Base-by-base conservation (phyloP, 2,888 invertebrate species). In the Pyrocoelia pectoralis region DNA sequence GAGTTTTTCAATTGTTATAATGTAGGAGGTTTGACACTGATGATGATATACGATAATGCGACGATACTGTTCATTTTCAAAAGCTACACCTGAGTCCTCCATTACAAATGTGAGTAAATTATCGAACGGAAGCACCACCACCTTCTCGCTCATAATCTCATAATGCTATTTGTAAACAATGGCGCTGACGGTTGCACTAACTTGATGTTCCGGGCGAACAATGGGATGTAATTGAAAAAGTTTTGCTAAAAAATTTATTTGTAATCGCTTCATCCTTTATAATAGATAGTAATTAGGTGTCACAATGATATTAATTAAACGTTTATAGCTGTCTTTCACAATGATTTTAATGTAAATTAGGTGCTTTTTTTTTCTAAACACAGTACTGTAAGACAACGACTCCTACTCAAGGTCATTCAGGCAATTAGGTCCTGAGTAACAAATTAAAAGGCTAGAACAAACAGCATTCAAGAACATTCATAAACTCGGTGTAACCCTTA, bases 101-200 rank as follows among this genome's bases (percentile, higher is more conserved):
- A 59, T 62, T 61, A 57, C 69, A 68, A 65, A 64, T 64, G 57
- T 48, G 63, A 58, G 65, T 66, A 61, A 65, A 65, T 68, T 64
- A 66, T 68, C 56, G 68, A 67, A 66, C 67, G 59, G 67, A 68
- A 6, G 24, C 24, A 24, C 24, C 70, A 71, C 69, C 72, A 71
- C 72, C 73, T 72, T 70, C 71, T n/a, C n/a, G n/a, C n/a, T n/a
- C n/a, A n/a, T n/a, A n/a, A n/a, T n/a, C 72, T 69, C 64, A 67
- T 74, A 75, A 74, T 75, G 74, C 70, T 69, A 72, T 74, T 71
- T 73, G 76, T 74, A 74, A 73, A 74, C 74, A 75, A 70, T 73
- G 72, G 70, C 61, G 71, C 69, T 71, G 75, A 74, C 72, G 70
- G 33, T 64, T 60, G 65, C 57, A 51, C 66, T 67, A 70, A 66